These are phyloP conservation scores for Intellagama lesueurii DNA, from an alignment of 2,797 vertebrate genomes.

Conservation along the genomic window DNA sequence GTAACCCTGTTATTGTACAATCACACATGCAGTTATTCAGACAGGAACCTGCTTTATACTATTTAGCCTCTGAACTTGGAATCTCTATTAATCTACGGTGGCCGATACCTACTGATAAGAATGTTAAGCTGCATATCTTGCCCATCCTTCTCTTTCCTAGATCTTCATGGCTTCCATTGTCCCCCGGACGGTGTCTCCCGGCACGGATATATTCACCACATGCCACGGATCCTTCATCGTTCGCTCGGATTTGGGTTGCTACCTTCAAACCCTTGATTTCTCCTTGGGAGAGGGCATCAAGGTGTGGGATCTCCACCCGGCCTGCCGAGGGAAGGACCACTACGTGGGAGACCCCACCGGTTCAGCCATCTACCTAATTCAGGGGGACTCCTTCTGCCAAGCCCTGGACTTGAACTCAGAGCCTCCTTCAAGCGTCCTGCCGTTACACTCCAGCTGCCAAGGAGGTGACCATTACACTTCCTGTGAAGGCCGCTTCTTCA, in stretches of 20 bases:
- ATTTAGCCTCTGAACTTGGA: not conserved
- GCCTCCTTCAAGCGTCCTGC: not conserved
- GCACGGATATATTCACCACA: conserved; percentile 6
- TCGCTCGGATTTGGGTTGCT: conserved; percentile 37
- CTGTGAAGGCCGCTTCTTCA: conserved; percentile 4
- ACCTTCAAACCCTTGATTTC: conserved; percentile 12
- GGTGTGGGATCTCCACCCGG: conserved; percentile 17
- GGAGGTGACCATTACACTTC: conserved; percentile 12
- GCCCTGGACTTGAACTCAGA: not conserved
- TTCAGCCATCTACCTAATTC: conserved; percentile 9
- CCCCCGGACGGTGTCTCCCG: not conserved
- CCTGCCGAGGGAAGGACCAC: conserved; percentile 26
- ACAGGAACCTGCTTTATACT: not conserved
- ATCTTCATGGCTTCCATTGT: conserved; percentile 16
- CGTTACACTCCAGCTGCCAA: conserved; percentile 29
- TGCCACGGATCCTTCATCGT: conserved; percentile 7
- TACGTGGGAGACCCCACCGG: conserved; percentile 30
- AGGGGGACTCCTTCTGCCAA: conserved; percentile 9
- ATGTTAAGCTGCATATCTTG: not conserved
- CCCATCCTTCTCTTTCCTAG: not conserved
- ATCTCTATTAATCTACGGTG: not conserved
- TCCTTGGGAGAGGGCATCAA: conserved; percentile 9
- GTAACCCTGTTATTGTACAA: too few relatives aligned
- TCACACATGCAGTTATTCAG: too few relatives aligned
- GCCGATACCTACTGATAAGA: not conserved